A percentile compares a stretch with the other conserved stretches of the same genome.
Evolutionary conservation across 2,888 invertebrate genomes (phyloP).

Genomic region (Neria commutata): DNA sequence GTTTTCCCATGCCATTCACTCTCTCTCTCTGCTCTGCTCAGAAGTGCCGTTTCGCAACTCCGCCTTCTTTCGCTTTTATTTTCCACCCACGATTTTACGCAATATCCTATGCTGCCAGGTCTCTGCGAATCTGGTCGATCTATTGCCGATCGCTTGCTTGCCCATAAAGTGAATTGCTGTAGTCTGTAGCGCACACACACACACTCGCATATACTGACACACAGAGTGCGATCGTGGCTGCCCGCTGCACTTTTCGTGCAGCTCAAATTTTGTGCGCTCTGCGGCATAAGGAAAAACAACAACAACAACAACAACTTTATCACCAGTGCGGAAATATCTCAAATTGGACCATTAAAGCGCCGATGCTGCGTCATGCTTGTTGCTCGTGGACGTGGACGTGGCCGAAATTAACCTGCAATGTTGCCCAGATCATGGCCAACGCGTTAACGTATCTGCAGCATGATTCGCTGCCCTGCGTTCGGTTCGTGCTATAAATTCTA

Average conservation of each 20-base stretch:
- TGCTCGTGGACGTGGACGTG: constrained; percentile 29
- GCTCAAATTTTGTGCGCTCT: constrained; percentile 4
- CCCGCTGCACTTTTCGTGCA: constrained; percentile 18
- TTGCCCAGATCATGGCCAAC: constrained; percentile 1
- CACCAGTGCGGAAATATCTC: constrained; percentile 54
- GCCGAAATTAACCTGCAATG: constrained; percentile 47
- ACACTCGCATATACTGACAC: no score
- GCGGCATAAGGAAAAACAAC: neutral
- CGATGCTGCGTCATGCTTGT: neutral
- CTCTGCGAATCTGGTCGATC: no score
- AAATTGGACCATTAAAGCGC: constrained; percentile 54
- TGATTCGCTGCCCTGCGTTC: neutral
- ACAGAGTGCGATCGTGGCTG: constrained; percentile 8
- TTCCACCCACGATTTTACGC: constrained; percentile 1
- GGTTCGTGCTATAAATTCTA: constrained; percentile 45
- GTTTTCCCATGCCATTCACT: no score
- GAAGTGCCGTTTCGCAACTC: neutral
- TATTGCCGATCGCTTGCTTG: neutral
- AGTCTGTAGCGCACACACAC: no score
- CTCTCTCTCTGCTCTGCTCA: no score
- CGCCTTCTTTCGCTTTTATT: neutral
- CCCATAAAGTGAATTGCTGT: neutral
- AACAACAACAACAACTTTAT: constrained; percentile 49
- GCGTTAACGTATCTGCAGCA: constrained; percentile 11
- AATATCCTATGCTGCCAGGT: no score